phyloP scores from a whole-genome alignment of 2,113 vertebrate genomes.

The Lontra canadensis region DNA sequence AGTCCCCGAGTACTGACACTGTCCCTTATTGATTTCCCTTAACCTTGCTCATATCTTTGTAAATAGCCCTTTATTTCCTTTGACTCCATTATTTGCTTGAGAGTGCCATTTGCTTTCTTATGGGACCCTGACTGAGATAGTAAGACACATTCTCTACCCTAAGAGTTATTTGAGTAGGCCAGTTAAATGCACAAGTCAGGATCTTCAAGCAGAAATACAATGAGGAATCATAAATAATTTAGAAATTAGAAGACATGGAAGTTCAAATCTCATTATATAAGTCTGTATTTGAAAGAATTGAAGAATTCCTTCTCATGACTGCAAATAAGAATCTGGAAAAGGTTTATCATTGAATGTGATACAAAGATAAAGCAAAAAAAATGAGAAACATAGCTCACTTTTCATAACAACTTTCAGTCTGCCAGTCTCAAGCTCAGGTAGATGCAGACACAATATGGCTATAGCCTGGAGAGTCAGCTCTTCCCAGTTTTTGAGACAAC shows the following conservation, averaged over 20 bases:
- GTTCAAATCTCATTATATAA: not conserved
- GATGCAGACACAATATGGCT: not conserved
- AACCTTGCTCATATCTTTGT: not conserved
- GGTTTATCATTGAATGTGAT: not conserved
- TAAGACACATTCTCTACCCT: not conserved
- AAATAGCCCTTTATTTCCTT: not conserved
- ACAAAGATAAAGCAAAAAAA: not conserved
- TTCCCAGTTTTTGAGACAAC: not conserved
- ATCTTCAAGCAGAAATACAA: not conserved
- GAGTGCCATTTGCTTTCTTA: not conserved
- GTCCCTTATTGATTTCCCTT: not conserved
- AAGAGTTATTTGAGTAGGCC: not conserved
- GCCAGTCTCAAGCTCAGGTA: not conserved
- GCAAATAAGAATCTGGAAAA: slow-evolving; percentile 6
- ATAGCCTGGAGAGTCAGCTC: not conserved
- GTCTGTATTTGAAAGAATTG: not conserved
- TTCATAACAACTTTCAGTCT: not conserved
- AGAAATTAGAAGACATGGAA: not conserved
- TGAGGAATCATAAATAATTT: not conserved
- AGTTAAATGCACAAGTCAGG: not conserved
- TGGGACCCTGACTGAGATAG: not conserved
- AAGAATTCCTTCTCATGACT: not conserved
- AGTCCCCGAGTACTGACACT: not conserved
- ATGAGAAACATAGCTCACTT: not conserved
- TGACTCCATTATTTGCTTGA: not conserved